These are phyloP conservation scores for Gambusia yucatana DNA, from an alignment of 2,797 vertebrate species.

Conservation along the genomic window DNA sequence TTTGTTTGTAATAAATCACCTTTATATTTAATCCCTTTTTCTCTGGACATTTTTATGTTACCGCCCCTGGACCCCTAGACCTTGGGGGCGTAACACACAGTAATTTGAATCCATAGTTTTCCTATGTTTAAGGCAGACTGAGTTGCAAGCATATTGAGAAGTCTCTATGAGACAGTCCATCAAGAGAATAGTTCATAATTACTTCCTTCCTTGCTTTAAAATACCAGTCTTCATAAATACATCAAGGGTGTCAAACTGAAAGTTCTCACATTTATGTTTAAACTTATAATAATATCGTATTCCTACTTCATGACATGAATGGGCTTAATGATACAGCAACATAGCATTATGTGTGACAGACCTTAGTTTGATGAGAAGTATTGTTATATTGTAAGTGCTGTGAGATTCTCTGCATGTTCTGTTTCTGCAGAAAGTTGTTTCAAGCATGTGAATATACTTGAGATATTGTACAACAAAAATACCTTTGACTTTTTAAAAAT, in stretches of 20 bases:
- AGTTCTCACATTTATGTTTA: neutral
- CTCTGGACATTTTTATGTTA: too few species aligned
- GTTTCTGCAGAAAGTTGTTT: constrained; percentile 19
- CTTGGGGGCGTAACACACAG: neutral
- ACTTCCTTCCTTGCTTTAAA: neutral
- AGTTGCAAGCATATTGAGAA: neutral
- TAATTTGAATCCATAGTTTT: neutral
- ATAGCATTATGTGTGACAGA: neutral
- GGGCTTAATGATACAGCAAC: constrained; percentile 1
- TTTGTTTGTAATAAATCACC: too few species aligned
- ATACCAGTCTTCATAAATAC: neutral
- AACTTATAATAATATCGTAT: neutral
- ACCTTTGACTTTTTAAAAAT: constrained; percentile 21
- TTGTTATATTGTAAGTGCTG: neutral
- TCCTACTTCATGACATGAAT: neutral
- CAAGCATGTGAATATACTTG: constrained; percentile 19
- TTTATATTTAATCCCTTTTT: too few species aligned
- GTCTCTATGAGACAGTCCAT: neutral
- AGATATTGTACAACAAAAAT: constrained; percentile 22
- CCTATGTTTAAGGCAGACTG: neutral
- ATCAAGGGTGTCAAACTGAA: neutral
- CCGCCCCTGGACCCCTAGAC: too few species aligned
- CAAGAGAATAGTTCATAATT: neutral
- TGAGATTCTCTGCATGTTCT: constrained; percentile 9
- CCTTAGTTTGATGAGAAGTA: neutral